A percentile compares a stretch with the other conserved stretches of the same genome.
phyloP scores from a whole-genome alignment of 1,140 invertebrate species.

The Bombus haemorrhoidalis region DNA sequence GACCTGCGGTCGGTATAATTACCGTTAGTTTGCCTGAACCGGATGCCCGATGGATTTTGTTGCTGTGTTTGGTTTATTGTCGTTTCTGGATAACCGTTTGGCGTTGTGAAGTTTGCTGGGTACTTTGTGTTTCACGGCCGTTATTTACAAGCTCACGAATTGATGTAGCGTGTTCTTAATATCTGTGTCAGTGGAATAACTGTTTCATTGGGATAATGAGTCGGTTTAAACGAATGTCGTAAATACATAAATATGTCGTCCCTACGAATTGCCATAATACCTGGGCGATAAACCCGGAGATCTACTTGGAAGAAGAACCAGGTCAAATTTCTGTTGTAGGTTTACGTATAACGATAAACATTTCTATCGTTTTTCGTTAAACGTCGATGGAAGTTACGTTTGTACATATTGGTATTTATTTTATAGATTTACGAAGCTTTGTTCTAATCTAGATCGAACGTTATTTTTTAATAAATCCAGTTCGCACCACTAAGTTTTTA shows the following conservation, averaged over 20 bases:
- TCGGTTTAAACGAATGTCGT: background rate
- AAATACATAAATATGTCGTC: no score
- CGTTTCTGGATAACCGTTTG: background rate
- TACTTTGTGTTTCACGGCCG: background rate
- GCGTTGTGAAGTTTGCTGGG: background rate
- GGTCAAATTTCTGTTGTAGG: background rate
- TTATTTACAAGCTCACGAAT: background rate
- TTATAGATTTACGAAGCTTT: background rate
- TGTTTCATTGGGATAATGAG: background rate
- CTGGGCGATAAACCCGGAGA: background rate
- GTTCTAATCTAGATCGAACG: background rate
- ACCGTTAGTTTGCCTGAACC: constrained; percentile 1
- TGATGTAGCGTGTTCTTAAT: background rate
- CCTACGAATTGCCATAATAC: background rate
- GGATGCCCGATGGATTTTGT: background rate
- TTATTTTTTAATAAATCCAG: background rate
- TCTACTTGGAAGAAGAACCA: no score
- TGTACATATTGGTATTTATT: background rate
- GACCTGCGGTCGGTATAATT: constrained; percentile 4
- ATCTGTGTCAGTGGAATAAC: background rate
- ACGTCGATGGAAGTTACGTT: no score
- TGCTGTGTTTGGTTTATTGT: background rate
- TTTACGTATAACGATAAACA: no score
- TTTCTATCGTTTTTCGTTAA: no score
- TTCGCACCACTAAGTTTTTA: no score